Base-by-base conservation (phyloP, 2,888 invertebrate genomes). In the Galeruca laticollis region DNA sequence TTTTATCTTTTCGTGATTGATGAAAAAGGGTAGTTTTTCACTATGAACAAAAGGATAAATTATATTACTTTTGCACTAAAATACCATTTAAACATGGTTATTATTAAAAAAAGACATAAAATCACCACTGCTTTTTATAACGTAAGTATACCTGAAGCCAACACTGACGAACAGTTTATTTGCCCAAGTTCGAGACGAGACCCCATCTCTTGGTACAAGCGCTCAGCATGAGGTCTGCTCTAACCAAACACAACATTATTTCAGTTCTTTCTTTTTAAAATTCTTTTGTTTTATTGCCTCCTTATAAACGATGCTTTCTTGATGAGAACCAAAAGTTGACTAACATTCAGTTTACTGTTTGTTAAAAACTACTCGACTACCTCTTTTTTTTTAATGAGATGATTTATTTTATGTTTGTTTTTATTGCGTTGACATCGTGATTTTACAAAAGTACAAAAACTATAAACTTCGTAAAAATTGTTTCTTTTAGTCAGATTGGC, bases 181-280 rank as follows among this genome's bases (percentile, higher is more conserved):
- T 65, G 63, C 40, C 59, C 35, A 71, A 64, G 65, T 61, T 66
- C 35, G 52, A 67, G 37, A 57, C 59, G 60, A 61, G 69, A 75
- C 71, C 73, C 72, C 71, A 73, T 74, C 75, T 75, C 75, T 69
- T 73, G 75, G 77, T 70, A 69, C 74, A 77, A 75, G 76, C 76
- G 74, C 77, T 75, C 73, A 74, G 74, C 77, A 66, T 66, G 66
- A 51, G 66, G 66, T 60, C 66, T 60, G 26, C 37, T 66, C 49
- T 73, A 78, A 78, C 77, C 78, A 79, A 80, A 78, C 78, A 78
- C 68, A 74, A 74, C 75, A 72, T 75, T 66, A 62, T 75, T 77
- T 75, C 52, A 68, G 66, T 59, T 66, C 72, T 77, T 76, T 73
- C 72, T 75, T 75, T 76, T 76, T 77, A 74, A 60, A 73, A 73